Percentiles rank a stretch among this genome's conserved stretches.
Conservation (phyloP, 92 coral and sea anemone genomes). For the Epizoanthus scotinus region DNA sequence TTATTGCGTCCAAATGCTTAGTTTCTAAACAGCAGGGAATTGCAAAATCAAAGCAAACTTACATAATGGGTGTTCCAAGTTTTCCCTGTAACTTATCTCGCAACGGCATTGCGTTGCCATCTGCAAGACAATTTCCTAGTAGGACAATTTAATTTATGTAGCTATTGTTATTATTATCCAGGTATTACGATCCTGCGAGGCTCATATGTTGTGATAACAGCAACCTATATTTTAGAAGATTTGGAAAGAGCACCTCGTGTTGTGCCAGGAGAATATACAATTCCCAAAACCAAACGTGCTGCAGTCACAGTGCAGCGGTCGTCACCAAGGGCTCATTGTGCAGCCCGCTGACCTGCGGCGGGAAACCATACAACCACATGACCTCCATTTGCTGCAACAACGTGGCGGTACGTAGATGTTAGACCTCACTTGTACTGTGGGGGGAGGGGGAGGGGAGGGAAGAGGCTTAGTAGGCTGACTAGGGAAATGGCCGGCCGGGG, state of each 20-base stretch:
- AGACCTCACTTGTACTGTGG: too few relatives aligned
- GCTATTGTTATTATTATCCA: neutral
- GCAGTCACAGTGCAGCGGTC: neutral
- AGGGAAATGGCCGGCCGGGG: too few relatives aligned
- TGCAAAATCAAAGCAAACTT: too few relatives aligned
- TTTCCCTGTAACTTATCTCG: neutral
- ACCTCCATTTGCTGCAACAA: too few relatives aligned
- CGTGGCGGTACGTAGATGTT: too few relatives aligned
- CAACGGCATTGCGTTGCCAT: neutral
- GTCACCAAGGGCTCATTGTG: constrained; percentile 6
- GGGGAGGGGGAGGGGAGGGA: too few relatives aligned
- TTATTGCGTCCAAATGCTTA: too few relatives aligned
- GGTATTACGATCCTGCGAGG: constrained; percentile 28
- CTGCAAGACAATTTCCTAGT: too few relatives aligned
- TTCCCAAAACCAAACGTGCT: constrained; percentile 11
- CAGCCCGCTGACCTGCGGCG: constrained; percentile 9
- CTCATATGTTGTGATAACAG: constrained; percentile 22
- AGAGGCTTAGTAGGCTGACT: too few relatives aligned
- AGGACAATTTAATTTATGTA: too few relatives aligned
- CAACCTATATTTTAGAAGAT: constrained; percentile 25
- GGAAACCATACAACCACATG: neutral
- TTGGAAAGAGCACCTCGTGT: constrained; percentile 11
- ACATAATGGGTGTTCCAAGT: neutral
- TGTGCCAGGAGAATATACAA: constrained; percentile 22
- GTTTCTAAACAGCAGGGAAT: too few relatives aligned